Conservation (phyloP, 2,797 vertebrate genomes). For the Mormyrops attenuatus region DNA sequence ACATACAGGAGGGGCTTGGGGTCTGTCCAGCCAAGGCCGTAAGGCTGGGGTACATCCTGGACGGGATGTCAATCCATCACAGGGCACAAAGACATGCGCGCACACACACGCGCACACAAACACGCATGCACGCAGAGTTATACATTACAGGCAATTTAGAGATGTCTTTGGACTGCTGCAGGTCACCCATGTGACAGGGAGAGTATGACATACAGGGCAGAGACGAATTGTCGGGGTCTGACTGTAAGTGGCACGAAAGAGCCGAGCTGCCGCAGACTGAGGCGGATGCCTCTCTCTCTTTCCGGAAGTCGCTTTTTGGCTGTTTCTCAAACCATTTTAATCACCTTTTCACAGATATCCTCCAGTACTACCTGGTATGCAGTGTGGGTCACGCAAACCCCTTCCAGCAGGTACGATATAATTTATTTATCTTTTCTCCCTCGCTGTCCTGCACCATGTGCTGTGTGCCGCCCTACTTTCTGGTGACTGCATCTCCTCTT, state of each 20-base stretch:
- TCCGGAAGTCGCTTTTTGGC: neutral
- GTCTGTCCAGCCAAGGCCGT: neutral
- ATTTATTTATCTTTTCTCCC: neutral
- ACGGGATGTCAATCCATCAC: neutral
- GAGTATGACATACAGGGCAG: neutral
- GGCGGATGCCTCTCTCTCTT: neutral
- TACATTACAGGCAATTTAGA: neutral
- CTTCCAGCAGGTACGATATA: constrained; percentile 78
- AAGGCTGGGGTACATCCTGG: neutral
- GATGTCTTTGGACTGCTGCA: neutral
- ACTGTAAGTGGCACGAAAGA: neutral
- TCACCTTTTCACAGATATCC: constrained; percentile 63
- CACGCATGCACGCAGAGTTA: neutral
- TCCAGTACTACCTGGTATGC: constrained; percentile 86
- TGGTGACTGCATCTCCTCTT: neutral
- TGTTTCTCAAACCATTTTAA: constrained; percentile 22
- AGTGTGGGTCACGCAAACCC: constrained; percentile 76
- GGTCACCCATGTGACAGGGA: neutral
- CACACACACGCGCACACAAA: too few species aligned
- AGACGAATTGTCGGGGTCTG: neutral
- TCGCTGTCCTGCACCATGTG: too few species aligned
- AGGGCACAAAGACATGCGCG: neutral
- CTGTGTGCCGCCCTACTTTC: neutral
- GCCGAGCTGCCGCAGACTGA: neutral
- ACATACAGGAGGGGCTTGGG: neutral